A percentile compares a stretch with the other conserved stretches of the same genome.
These are phyloP conservation scores for Hedychridium roseum DNA, from an alignment of 2,888 invertebrate species.

Conservation along the genomic window DNA sequence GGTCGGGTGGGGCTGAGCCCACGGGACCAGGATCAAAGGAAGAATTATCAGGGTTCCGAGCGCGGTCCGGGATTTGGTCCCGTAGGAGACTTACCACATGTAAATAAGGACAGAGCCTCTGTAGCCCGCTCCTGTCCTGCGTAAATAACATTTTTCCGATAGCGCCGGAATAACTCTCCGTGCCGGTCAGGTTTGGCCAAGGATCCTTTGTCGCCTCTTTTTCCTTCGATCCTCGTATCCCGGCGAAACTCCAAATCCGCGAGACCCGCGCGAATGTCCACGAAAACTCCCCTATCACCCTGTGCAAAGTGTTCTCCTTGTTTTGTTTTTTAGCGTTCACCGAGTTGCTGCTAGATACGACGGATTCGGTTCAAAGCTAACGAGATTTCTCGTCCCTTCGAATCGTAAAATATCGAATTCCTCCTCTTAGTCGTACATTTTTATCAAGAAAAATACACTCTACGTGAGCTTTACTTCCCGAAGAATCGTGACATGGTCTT, in stretches of 20 bases:
- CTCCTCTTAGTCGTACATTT: too few species aligned
- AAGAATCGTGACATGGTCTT: too few species aligned
- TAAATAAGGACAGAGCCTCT: constrained; percentile 62
- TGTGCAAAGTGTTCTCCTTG: too few species aligned
- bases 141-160: constrained; percentile 64
- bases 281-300: too few species aligned
- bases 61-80: constrained; percentile 63
- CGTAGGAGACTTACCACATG: constrained; percentile 65
- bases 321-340: too few species aligned
- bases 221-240: constrained; percentile 24
- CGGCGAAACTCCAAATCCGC: not conserved
- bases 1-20: constrained; percentile 42
- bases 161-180: constrained; percentile 47
- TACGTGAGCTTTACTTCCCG: too few species aligned
- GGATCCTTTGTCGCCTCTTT: constrained; percentile 24
- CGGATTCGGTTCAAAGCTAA: too few species aligned
- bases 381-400: too few species aligned
- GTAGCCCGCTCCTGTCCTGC: constrained; percentile 50
- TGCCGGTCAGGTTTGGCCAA: constrained; percentile 24
- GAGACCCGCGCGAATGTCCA: too few species aligned
- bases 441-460: too few species aligned
- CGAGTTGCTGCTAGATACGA: too few species aligned
- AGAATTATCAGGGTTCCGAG: constrained; percentile 63
- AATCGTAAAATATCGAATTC: too few species aligned
- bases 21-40: constrained; percentile 63